These are phyloP conservation scores for Lutraria lutraria DNA, from an alignment of 2,888 invertebrate genomes.

Conservation along the genomic window DNA sequence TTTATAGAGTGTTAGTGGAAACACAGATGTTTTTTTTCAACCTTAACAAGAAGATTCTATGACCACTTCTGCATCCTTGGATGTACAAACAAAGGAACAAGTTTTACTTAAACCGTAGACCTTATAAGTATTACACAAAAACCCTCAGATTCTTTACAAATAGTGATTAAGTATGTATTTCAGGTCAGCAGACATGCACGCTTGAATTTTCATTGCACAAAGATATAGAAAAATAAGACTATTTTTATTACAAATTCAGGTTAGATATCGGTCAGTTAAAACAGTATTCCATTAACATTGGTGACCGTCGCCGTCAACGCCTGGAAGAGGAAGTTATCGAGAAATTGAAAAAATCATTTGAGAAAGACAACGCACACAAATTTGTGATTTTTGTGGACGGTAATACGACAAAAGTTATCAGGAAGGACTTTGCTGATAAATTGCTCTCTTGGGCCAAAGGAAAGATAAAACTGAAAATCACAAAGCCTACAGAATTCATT, in stretches of 20 bases:
- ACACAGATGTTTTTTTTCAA: too few species aligned
- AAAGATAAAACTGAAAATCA: slow-evolving; percentile 48
- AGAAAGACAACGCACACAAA: slow-evolving; percentile 29
- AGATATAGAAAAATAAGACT: too few species aligned
- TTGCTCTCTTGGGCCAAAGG: slow-evolving; percentile 61
- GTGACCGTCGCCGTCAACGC: slow-evolving; percentile 53
- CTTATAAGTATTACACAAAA: too few species aligned
- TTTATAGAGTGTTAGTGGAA: too few species aligned
- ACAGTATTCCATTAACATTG: slow-evolving; percentile 51
- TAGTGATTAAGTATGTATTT: too few species aligned
- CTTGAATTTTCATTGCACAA: too few species aligned
- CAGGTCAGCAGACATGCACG: too few species aligned
- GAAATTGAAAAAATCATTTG: slow-evolving; percentile 48
- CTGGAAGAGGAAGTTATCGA: slow-evolving; percentile 59
- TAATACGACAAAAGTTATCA: slow-evolving; percentile 56
- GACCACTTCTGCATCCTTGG: too few species aligned
- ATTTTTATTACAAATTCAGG: slow-evolving; percentile 36
- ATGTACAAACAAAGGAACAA: too few species aligned
- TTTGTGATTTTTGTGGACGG: slow-evolving; percentile 64
- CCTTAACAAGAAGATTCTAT: too few species aligned
- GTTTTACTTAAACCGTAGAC: too few species aligned
- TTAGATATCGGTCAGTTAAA: slow-evolving; percentile 52
- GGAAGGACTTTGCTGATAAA: slow-evolving; percentile 63
- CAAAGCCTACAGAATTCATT: background rate
- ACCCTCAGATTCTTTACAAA: too few species aligned